Evolutionary conservation across 2,888 invertebrate species (phyloP).

Genomic region (Beris morrisii): DNA sequence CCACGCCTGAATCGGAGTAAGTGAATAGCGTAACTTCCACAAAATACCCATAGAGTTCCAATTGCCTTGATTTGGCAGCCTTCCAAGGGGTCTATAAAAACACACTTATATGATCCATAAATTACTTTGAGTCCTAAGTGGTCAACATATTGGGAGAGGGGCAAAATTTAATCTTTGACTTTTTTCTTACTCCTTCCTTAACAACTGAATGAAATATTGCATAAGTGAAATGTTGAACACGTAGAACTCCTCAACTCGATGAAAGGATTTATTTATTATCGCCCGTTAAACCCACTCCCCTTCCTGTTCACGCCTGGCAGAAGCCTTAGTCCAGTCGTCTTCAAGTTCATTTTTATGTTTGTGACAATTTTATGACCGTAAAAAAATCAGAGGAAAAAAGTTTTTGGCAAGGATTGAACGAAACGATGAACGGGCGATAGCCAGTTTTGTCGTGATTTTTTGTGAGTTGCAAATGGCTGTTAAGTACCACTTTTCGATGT

Average conservation of each 20-base stretch:
- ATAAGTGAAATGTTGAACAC: constrained; percentile 22
- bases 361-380: constrained; percentile 32
- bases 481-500: constrained; percentile 26
- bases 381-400: constrained; percentile 20
- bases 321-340: constrained; percentile 2
- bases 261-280: constrained; percentile 20
- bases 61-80: constrained; percentile 1
- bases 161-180: constrained; percentile 38
- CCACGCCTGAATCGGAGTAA: too few relatives aligned
- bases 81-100: constrained; percentile 18
- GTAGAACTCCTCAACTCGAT: constrained; percentile 20
- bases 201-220: constrained; percentile 19
- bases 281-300: too few relatives aligned
- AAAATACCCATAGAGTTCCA: too few relatives aligned
- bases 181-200: constrained; percentile 9
- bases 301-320: too few relatives aligned
- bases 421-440: constrained; percentile 9
- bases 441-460: constrained; percentile 11
- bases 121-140: constrained; percentile 37
- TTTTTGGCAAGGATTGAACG: constrained; percentile 19
- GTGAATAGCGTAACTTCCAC: too few relatives aligned
- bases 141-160: constrained; percentile 37
- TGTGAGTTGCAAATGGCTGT: constrained; percentile 28
- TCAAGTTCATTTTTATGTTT: constrained; percentile 28
- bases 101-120: constrained; percentile 33